Conservation (phyloP, 2,888 invertebrate species). For the Frankliniella fusca region DNA sequence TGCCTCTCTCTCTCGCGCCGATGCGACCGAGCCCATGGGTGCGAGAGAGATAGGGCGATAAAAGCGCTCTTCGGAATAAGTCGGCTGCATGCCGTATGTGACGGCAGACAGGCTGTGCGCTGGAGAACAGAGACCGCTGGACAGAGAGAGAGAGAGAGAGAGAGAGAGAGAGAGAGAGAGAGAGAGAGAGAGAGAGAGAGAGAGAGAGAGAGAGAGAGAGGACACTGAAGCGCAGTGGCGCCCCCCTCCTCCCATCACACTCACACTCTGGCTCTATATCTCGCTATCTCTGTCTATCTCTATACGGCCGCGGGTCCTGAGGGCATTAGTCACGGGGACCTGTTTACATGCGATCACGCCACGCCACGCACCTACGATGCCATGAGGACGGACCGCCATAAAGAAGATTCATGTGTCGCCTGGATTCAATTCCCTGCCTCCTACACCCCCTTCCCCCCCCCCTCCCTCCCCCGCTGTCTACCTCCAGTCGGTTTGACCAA, state of each 20-base stretch:
- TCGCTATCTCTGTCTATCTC: not conserved
- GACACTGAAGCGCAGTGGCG: not conserved
- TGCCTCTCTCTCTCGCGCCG: no score
- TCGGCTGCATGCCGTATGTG: no score
- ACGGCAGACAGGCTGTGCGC: not conserved
- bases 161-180: not conserved
- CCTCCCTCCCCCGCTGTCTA: no score
- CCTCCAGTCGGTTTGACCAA: no score
- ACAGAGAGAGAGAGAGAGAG: not conserved
- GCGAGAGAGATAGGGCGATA: no score
- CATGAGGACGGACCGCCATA: not conserved
- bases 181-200: not conserved
- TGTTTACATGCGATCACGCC: not conserved
- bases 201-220: not conserved
- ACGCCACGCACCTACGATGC: not conserved
- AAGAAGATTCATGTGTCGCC: conserved; percentile 26
- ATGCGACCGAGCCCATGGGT: no score
- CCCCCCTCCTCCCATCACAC: not conserved
- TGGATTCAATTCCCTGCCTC: not conserved
- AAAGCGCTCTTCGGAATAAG: no score
- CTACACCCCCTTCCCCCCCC: not conserved
- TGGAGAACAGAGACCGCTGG: not conserved
- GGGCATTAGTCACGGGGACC: conserved; percentile 2
- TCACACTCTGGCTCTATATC: not conserved
- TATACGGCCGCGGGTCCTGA: not conserved